Conservation (phyloP, 2,113 vertebrate genomes). For the Indicator maculatus region DNA sequence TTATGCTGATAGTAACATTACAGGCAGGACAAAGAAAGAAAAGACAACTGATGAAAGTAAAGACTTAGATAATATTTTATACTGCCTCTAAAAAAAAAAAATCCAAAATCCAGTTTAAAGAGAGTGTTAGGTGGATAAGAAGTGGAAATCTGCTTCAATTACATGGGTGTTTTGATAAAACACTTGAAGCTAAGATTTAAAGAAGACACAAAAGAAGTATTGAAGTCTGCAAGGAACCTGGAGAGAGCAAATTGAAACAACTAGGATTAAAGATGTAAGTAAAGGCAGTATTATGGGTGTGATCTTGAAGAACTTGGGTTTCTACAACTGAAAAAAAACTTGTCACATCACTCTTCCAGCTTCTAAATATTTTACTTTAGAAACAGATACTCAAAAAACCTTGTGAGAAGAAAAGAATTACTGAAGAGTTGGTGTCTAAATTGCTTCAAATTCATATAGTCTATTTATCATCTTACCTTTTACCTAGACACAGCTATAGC, state of each 20-base stretch:
- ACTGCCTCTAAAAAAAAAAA: not conserved
- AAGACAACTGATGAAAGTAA: not conserved
- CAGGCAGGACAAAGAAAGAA: not conserved
- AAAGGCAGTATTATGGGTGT: not conserved
- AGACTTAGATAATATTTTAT: not conserved
- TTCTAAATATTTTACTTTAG: not conserved
- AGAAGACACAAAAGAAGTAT: not conserved
- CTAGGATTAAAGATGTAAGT: not conserved
- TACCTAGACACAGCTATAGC: rapidly evolving
- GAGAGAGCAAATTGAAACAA: not conserved
- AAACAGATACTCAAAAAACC: not conserved
- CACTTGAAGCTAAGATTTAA: conserved; percentile 7
- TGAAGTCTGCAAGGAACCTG: not conserved
- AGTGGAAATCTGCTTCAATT: not conserved
- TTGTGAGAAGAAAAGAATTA: not conserved
- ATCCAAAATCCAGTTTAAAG: not conserved
- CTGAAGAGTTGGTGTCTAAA: not conserved
- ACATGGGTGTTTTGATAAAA: conserved; percentile 5
- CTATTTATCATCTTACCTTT: not conserved
- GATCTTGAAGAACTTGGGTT: not conserved
- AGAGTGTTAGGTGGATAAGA: not conserved
- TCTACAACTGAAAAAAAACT: not conserved
- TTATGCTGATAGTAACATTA: not conserved
- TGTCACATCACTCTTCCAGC: not conserved
- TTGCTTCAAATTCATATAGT: not conserved